Percentiles rank a stretch among this genome's conserved stretches.
Conservation (phyloP, 2,888 invertebrate genomes). For the Portevinia maculata region DNA sequence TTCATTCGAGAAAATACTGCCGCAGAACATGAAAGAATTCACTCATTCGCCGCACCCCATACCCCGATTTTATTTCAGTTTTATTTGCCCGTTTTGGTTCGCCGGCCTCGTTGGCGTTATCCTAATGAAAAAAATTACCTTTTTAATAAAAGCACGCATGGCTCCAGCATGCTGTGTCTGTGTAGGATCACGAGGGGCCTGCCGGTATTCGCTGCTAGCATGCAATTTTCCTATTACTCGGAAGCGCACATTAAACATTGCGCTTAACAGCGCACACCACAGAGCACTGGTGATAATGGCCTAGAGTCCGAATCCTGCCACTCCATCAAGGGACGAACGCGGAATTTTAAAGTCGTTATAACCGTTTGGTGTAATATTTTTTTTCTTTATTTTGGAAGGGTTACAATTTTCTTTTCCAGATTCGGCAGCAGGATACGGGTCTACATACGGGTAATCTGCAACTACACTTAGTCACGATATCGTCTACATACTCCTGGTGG, state of each 20-base stretch:
- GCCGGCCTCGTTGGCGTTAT: constrained; percentile 20
- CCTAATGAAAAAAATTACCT: constrained; percentile 26
- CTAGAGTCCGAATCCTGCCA: constrained; percentile 19
- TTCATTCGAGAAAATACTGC: constrained; percentile 53
- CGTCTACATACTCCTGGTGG: constrained; percentile 40
- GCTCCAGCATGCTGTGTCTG: constrained; percentile 11
- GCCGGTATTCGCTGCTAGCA: constrained; percentile 57
- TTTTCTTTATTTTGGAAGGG: constrained; percentile 10
- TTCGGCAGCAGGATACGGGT: constrained; percentile 56
- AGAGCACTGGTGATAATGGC: constrained; percentile 45
- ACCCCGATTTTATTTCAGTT: constrained; percentile 31
- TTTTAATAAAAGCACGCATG: constrained; percentile 39
- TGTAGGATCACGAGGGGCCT: constrained; percentile 2
- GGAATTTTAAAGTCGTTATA: constrained; percentile 59
- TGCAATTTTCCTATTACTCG: constrained; percentile 72
- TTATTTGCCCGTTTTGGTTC: constrained; percentile 58
- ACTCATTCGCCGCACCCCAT: background rate
- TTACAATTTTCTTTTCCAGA: constrained; percentile 28
- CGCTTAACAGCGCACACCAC: constrained; percentile 47
- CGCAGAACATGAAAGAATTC: constrained; percentile 56
- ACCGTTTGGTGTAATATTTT: constrained; percentile 11
- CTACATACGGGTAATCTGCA: constrained; percentile 64
- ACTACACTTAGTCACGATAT: constrained; percentile 65
- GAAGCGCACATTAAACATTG: constrained; percentile 70
- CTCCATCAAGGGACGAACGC: constrained; percentile 55